These are phyloP conservation scores for Sinodicranocentrus sp. DNA, from an alignment of 2,888 invertebrate genomes.

Conservation along the genomic window DNA sequence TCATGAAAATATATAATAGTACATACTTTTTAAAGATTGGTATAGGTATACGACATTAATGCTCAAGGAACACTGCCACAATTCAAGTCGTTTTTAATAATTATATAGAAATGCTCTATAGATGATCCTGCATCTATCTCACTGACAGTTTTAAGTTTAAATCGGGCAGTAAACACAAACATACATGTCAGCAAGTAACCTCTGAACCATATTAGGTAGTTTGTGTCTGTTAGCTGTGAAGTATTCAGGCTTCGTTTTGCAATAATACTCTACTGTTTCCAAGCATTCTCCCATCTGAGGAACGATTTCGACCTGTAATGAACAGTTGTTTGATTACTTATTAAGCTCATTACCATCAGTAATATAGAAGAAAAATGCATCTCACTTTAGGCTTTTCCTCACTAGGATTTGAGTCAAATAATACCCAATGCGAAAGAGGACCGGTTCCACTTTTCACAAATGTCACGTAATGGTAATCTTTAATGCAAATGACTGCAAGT, in stretches of 20 bases:
- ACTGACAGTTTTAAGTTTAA: constrained; percentile 6
- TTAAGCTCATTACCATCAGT: background rate
- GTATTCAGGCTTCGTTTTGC: constrained; percentile 57
- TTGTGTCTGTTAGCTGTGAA: constrained; percentile 65
- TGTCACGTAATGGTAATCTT: constrained; percentile 90
- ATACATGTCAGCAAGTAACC: constrained; percentile 70
- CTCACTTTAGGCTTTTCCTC: constrained; percentile 70
- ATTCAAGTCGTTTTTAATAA: too few species aligned
- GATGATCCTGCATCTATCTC: background rate
- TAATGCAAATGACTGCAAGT: constrained; percentile 70
- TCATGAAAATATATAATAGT: too few species aligned
- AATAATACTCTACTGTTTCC: constrained; percentile 63
- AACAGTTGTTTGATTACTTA: background rate
- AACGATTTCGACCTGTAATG: constrained; percentile 67
- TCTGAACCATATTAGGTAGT: constrained; percentile 65
- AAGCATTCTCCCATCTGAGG: constrained; percentile 72
- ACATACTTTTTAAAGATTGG: too few species aligned
- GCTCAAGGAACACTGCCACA: too few species aligned
- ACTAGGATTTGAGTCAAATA: constrained; percentile 90
- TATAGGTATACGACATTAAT: too few species aligned
- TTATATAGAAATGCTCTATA: too few species aligned
- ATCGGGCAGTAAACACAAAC: constrained; percentile 71
- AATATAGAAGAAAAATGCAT: constrained; percentile 29
- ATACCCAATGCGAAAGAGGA: constrained; percentile 96
- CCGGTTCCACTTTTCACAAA: constrained; percentile 96